A percentile compares a stretch with the other conserved stretches of the same genome.
Conservation (phyloP, 1,140 invertebrate species). For the Scaptomyza montana region DNA sequence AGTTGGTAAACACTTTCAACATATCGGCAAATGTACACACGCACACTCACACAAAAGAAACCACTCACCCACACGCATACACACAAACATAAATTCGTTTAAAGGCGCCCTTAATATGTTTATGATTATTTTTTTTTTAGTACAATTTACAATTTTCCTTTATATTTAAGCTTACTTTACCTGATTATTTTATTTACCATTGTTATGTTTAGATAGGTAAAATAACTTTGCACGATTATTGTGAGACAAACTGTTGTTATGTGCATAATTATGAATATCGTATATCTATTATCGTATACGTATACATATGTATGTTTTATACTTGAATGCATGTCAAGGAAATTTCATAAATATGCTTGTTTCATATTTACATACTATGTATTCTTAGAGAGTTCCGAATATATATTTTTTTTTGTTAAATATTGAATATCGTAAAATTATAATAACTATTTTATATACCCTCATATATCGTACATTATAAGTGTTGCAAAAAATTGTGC, state of each 20-base stretch:
- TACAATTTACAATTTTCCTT: not conserved
- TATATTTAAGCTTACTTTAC: not conserved
- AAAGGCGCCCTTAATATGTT: slow-evolving; percentile 1
- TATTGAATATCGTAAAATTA: no score
- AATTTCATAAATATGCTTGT: not conserved
- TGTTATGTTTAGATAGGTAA: slow-evolving; percentile 2
- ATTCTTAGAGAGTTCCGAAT: not conserved
- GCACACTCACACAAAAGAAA: not conserved
- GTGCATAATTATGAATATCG: not conserved
- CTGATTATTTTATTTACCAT: not conserved
- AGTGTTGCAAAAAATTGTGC: not conserved
- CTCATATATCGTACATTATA: not conserved
- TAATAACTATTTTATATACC: no score
- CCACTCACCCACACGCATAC: not conserved
- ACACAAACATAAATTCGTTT: not conserved
- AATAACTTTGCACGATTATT: not conserved
- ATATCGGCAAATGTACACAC: not conserved
- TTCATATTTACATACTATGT: not conserved
- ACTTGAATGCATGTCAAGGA: not conserved
- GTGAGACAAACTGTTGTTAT: not conserved
- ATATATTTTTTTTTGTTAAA: no score
- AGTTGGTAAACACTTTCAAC: not conserved
- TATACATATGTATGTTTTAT: slow-evolving; percentile 15
- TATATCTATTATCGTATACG: not conserved
- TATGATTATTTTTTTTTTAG: not conserved